Base-by-base conservation (phyloP, 2,113 vertebrate genomes). In the Gasterosteus nipponicus region DNA sequence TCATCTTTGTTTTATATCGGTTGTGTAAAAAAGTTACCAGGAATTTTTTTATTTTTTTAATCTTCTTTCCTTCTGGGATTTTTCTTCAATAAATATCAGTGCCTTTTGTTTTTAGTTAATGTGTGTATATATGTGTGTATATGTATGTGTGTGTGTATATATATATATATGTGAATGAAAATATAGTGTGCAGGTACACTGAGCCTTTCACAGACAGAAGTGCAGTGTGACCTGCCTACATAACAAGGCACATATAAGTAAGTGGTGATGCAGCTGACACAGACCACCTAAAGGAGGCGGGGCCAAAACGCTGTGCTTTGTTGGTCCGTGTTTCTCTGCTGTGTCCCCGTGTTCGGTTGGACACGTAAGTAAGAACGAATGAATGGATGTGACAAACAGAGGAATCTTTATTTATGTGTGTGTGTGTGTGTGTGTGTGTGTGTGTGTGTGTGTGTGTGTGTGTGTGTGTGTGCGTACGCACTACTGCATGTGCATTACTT, bases 141-240 rank as follows among this genome's bases (percentile, higher is more conserved):
- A 35, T 35, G 5, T 35, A 35, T 14, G 5, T 70, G 29, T 77
- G 53, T 61, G 33, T 35, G 2, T 35, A 35, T 1, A 35, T 35
- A 35, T 35, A 35, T 35, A 35, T 35, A 35, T 35, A 33, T 33
- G 12, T 65, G 61, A 74, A 62, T 10, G 58, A 14, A 18, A 44
- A 26, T 41, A 47, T 18, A 73, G 38, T 26, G 46, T 33, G 38
- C 67, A 29, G 8, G 8, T 62, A 29, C 31, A 47, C 66, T 44
- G 15, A 61, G 64, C 47, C 42, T 70, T 72, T 77, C 49, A 69
- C 44, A 73, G 72, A 85, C 57, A 63, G 71, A 83, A 87, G 69
- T 60, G 84, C 67, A 29, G 10, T 83, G 63, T 84, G 89, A 88
- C 85, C 81, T 78, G 73, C 77, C 88, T 90, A 92, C 81, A 54